Conservation (phyloP, 2,888 invertebrate species). For the Bellardia bayeri region DNA sequence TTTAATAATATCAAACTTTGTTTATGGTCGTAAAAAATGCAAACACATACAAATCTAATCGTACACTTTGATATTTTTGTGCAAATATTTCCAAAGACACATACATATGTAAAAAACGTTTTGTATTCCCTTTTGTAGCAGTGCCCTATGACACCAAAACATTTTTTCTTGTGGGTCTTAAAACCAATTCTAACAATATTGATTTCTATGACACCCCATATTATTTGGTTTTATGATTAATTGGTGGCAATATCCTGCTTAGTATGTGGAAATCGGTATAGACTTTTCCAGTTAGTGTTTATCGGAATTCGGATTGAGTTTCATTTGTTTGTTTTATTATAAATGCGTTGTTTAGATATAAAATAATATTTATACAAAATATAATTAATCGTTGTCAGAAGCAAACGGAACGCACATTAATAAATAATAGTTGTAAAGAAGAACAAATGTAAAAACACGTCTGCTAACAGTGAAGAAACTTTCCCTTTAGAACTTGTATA, state of each 20-base stretch:
- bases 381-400: conserved; percentile 51
- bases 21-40: no score
- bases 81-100: no score
- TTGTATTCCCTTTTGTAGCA: no score
- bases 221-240: no score
- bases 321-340: background rate
- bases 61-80: no score
- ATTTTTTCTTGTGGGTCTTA: no score
- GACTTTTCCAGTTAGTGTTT: background rate
- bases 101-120: no score
- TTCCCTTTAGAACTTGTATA: background rate
- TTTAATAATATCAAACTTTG: no score
- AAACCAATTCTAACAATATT: no score
- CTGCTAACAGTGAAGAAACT: background rate
- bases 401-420: background rate
- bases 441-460: background rate
- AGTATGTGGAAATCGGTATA: background rate
- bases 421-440: background rate
- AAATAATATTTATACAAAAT: conserved; percentile 29
- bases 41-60: no score
- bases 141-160: no score
- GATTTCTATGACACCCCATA: no score
- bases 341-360: background rate
- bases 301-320: background rate
- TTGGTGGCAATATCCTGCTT: background rate